Evolutionary conservation across 2,113 vertebrate species (phyloP).

Genomic region (Geococcyx californianus): DNA sequence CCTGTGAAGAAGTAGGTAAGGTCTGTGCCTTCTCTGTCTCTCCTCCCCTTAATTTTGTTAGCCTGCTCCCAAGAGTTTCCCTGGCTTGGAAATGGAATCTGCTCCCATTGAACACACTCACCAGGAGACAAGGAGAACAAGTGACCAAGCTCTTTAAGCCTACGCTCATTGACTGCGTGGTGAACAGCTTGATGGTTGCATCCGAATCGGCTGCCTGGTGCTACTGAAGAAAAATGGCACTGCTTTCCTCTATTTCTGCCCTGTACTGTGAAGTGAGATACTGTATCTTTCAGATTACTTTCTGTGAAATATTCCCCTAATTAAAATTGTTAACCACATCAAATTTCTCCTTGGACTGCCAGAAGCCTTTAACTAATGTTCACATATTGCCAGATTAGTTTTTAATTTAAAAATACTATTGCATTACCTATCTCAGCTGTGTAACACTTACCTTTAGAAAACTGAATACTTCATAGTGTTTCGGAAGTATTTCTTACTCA

Average conservation of each 20-base stretch:
- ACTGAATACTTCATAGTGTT: rapidly evolving
- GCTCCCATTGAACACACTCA: too few species aligned
- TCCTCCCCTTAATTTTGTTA: too few species aligned
- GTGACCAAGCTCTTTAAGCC: not conserved
- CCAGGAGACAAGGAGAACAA: too few species aligned
- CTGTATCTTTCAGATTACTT: too few species aligned
- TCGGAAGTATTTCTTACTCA: not conserved
- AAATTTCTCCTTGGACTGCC: not conserved
- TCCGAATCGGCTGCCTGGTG: rapidly evolving
- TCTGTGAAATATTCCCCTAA: not conserved
- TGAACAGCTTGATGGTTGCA: rapidly evolving
- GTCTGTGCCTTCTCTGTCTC: rapidly evolving
- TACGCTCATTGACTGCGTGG: rapidly evolving
- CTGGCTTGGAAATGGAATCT: not conserved
- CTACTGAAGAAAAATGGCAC: not conserved
- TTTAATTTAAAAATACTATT: not conserved
- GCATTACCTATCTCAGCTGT: not conserved
- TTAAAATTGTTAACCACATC: not conserved
- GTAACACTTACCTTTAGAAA: not conserved
- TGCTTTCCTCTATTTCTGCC: not conserved
- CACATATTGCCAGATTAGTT: not conserved
- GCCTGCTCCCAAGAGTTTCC: not conserved
- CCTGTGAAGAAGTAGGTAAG: rapidly evolving
- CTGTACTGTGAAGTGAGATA: not conserved
- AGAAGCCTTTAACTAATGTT: not conserved